Evolutionary conservation across 2,888 invertebrate species (phyloP), one percentile per base, ranked within the genome.

Genomic region (Gonocerus acuteangulatus): DNA sequence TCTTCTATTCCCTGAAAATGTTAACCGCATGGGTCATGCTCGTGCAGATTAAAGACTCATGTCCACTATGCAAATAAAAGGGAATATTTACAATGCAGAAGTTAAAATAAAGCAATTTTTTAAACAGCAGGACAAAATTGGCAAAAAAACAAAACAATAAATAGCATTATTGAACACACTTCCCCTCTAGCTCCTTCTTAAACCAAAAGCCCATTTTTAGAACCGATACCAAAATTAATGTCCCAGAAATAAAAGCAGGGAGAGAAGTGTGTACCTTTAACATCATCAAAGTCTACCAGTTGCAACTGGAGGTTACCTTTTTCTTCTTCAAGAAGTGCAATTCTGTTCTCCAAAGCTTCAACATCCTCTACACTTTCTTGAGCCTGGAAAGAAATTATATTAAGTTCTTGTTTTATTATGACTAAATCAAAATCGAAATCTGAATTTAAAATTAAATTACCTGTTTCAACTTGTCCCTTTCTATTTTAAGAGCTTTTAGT

Each of bases 251-350:
- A 49, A 49, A 48, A 60, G 42, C 42, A 44, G 52, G 47, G 57
- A 57, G 47, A 57, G 39, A 61, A 56, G 49, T 51, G 42, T 61
- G 44, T 68, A 67, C 67, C 67, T 67, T 68, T 67, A 22, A 65
- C 51, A 64, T 68, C 84, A 73, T 87, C 87, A 75, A 85, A 84
- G 76, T 89, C 87, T 69, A 89, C 85, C 72, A 89, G 80, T 76
- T 86, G 86, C 72, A 92, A 78, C 76, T 92, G 90, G 71, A 93
- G 81, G 76, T 90, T 89, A 70, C 91, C 91, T 77, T 92, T 93
- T 76, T 93, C 93, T 74, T 91, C 90, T 76, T 91, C 90, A 67
- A 94, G 75, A 72, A 90, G 88, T 13, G 87, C 86, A 64, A 94
- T 82, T 77, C 83, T 85, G 69, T 88, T 85, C 65, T 83, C 82